These are phyloP conservation scores for Aurelia sp. DNA, from an alignment of 30 jellyfish, hydroid and myxozoan species.

Conservation along the genomic window DNA sequence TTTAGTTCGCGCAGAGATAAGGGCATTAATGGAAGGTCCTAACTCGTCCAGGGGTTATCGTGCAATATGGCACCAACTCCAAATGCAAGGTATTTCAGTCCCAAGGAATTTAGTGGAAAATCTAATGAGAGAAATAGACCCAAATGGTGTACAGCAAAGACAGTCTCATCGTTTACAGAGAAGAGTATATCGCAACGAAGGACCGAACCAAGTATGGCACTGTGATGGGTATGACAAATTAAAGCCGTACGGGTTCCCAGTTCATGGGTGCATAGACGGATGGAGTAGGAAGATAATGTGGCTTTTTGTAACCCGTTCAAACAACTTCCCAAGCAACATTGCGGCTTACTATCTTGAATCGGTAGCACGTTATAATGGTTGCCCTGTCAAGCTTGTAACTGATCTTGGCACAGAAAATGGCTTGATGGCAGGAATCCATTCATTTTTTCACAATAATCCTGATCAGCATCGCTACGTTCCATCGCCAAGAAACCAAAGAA, in stretches of 20 bases:
- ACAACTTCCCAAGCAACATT: slow-evolving; percentile 51
- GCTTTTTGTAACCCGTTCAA: slow-evolving; percentile 41
- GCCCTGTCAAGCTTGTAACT: slow-evolving; percentile 67
- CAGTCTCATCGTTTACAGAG: too few relatives aligned
- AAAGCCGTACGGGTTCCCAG: slow-evolving; percentile 73
- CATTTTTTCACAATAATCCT: slow-evolving; percentile 45
- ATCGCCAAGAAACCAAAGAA: slow-evolving; percentile 75
- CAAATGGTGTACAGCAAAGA: neutral
- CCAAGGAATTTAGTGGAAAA: neutral
- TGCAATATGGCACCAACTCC: neutral
- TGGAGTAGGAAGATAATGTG: slow-evolving; percentile 48
- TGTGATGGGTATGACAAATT: too few relatives aligned
- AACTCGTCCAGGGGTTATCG: neutral
- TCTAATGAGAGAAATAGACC: neutral
- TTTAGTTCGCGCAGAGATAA: too few relatives aligned
- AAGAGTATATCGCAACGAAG: too few relatives aligned
- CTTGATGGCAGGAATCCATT: slow-evolving; percentile 66
- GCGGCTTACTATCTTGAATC: slow-evolving; percentile 33
- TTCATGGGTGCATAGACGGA: slow-evolving; percentile 85
- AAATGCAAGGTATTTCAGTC: neutral
- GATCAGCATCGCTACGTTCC: slow-evolving; percentile 63
- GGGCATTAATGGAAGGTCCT: too few relatives aligned
- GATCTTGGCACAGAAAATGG: slow-evolving; percentile 85
- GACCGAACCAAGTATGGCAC: too few relatives aligned
- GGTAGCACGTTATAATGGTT: slow-evolving; percentile 46